Evolutionary conservation across 2,113 vertebrate species (phyloP), one percentile per base, ranked within the genome.

Genomic region (Hydrochoerus hydrochaeris): DNA sequence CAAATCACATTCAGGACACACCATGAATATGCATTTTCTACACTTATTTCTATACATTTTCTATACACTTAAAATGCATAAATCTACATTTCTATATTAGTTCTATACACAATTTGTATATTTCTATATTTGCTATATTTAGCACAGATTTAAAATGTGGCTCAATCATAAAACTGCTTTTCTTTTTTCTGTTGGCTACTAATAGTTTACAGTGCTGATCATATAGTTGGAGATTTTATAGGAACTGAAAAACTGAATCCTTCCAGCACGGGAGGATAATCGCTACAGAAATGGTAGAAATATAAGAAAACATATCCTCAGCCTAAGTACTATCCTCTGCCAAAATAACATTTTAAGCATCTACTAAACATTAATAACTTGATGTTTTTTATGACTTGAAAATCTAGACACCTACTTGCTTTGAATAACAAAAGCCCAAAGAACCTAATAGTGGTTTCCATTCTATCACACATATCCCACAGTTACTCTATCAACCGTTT

Each of bases 351-450:
- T 54, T 60, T 58, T 38, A 77, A 62, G 3, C 16, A 75, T 41
- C 26, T 54, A 5, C 17, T 35, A 82, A 90, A 54, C 11, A 41
- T 32, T 80, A n/a, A 62, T 20, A 77, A 35, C 80, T 49, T 73
- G 44, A 22, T 35, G 75, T 69, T 95, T 44, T 94, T 62, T 77
- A 67, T 63, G 91, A 75, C 7, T 95, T 96, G 69, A 92, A 93
- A 83, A 4, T 57, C 8, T 77, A 90, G 81, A 67, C 8, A 95
- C 26, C 46, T n/a, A 35, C 24, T 78, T 91, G 22, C 46, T 95
- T 90, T 49, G 35, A 95, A 90, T 80, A 75, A 83, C 52, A 85
- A 73, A 85, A 92, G 35, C 20, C 20, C 41, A 30, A 63, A 82
- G 84, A 85, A 67, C 41, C n/a, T 94, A 77, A 71, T 10, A 63